A percentile compares a stretch with the other conserved stretches of the same genome.
These are phyloP conservation scores for Semnopithecus entellus DNA, from an alignment of 2,113 vertebrate species.

Conservation along the genomic window DNA sequence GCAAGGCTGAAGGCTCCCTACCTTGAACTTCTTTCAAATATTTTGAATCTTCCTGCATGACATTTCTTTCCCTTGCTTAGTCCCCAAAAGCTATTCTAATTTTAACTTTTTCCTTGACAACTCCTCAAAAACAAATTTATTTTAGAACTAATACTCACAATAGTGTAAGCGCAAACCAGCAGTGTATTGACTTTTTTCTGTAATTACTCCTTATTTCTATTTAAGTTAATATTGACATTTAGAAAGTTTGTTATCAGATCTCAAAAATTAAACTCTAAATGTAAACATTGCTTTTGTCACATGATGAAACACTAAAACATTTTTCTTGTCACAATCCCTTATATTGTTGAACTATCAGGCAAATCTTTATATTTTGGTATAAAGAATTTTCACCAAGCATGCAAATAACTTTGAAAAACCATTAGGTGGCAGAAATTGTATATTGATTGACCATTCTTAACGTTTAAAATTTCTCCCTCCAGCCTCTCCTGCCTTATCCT, in stretches of 20 bases:
- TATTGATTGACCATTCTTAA: not conserved
- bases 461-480: not conserved
- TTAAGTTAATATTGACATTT: slow-evolving; percentile 6
- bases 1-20: slow-evolving; percentile 50
- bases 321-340: not conserved
- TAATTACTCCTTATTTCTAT: not conserved
- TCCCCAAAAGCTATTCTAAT: not conserved
- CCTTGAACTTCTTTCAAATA: not conserved
- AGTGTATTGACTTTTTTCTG: not conserved
- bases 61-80: not conserved
- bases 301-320: not conserved
- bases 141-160: not conserved
- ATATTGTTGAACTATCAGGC: not conserved
- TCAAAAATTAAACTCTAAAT: not conserved
- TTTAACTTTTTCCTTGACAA: not conserved
- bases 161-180: not conserved
- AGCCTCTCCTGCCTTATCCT: not conserved
- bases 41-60: not conserved
- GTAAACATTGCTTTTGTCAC: not conserved
- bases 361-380: not conserved
- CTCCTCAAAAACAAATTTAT: not conserved
- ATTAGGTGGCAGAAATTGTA: slow-evolving; percentile 27
- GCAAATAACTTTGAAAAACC: not conserved
- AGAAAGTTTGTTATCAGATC: not conserved
- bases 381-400: not conserved